phyloP scores from a whole-genome alignment of 2,888 invertebrate species.

The Polia nebulosa region DNA sequence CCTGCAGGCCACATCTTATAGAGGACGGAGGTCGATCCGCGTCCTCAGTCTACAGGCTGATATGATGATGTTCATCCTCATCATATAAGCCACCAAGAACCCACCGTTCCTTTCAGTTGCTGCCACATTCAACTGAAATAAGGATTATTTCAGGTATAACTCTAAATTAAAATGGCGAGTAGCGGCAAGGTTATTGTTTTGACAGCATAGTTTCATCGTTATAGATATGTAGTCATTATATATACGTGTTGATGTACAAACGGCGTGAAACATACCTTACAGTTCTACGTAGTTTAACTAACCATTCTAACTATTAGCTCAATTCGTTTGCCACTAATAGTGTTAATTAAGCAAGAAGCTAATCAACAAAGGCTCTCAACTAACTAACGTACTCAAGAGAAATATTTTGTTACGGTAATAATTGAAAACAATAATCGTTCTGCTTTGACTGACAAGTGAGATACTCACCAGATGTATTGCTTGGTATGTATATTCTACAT shows the following conservation, averaged over 20 bases:
- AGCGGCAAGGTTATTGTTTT: no score
- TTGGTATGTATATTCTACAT: neutral
- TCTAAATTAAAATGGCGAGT: no score
- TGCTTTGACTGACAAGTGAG: constrained; percentile 31
- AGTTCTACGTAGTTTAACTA: constrained; percentile 13
- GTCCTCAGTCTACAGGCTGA: no score
- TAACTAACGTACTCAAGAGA: constrained; percentile 26
- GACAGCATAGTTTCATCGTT: no score
- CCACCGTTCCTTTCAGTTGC: no score
- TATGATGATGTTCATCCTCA: no score
- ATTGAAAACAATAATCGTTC: constrained; percentile 39
- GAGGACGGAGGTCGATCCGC: no score
- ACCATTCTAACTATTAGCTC: constrained; percentile 34
- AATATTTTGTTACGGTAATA: constrained; percentile 48
- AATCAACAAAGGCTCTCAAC: constrained; percentile 48
- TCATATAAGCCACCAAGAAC: no score
- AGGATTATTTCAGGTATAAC: no score
- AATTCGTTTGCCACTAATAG: constrained; percentile 43
- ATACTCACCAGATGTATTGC: constrained; percentile 3
- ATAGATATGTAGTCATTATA: neutral
- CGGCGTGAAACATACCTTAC: constrained; percentile 6
- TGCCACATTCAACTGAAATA: no score
- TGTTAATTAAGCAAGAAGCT: constrained; percentile 47
- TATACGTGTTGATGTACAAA: neutral
- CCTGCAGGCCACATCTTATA: no score